A percentile compares a stretch with the other conserved stretches of the same genome.
Conservation (phyloP, 2,113 vertebrate genomes). For the Rhinoptilus africanus region DNA sequence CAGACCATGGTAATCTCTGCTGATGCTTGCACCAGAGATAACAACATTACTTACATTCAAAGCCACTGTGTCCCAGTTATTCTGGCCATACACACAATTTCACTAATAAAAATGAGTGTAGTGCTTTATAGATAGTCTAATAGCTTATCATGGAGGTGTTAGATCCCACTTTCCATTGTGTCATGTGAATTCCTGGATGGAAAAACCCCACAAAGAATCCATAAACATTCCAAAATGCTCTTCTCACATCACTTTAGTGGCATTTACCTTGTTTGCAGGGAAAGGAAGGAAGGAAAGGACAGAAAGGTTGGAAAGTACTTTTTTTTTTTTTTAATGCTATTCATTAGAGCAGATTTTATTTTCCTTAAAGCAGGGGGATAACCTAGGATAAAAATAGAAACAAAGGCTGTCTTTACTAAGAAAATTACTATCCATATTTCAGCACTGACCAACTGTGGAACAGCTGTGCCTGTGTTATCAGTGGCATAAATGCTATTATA, state of each 20-base stretch:
- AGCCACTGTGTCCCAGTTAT: neutral
- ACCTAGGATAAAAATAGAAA: neutral
- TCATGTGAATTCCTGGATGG: constrained; percentile 11
- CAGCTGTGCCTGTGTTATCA: neutral
- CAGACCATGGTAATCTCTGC: neutral
- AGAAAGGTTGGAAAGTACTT: neutral
- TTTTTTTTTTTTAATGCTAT: neutral
- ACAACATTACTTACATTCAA: constrained; percentile 22
- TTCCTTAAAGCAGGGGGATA: neutral
- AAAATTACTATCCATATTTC: constrained; percentile 3
- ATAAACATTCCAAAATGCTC: constrained; percentile 1
- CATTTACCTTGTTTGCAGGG: neutral
- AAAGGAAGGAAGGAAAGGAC: constrained; percentile 19
- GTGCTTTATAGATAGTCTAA: neutral
- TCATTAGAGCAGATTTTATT: neutral
- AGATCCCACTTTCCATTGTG: neutral
- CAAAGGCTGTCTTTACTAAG: neutral
- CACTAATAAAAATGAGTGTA: constrained; percentile 34
- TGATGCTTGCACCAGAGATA: constrained; percentile 15
- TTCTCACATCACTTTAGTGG: neutral
- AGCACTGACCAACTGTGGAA: neutral
- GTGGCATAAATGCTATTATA: neutral
- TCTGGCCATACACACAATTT: neutral
- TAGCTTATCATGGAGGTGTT: neutral
- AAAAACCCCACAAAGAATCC: neutral